Percentiles rank a stretch among this genome's conserved stretches.
phyloP scores from a whole-genome alignment of 2,113 vertebrate genomes.

The Sander vitreus region DNA sequence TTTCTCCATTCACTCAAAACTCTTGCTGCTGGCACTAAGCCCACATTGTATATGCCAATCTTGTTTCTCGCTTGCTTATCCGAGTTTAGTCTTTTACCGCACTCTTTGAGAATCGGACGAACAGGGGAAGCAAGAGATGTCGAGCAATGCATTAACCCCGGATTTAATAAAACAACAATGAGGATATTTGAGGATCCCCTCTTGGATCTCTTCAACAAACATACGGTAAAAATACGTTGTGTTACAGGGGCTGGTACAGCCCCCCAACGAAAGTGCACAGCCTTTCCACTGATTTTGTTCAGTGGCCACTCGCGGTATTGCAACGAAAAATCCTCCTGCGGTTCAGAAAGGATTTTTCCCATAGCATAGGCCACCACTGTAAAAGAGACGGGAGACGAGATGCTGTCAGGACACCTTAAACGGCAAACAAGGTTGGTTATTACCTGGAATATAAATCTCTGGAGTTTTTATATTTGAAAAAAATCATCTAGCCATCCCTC shows the following conservation, averaged over 20 bases:
- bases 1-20: conserved; percentile 52
- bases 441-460: no score
- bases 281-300: no score
- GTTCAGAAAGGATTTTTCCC: no score
- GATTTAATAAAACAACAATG: conserved; percentile 32
- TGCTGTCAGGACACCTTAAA: no score
- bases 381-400: no score
- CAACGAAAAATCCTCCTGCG: no score
- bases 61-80: neutral
- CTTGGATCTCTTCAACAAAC: neutral
- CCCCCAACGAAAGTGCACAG: no score
- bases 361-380: no score
- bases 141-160: neutral
- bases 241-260: neutral
- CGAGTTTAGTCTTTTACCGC: neutral
- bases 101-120: neutral
- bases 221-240: neutral
- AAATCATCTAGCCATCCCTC: no score
- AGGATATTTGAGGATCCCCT: conserved; percentile 15
- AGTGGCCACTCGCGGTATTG: no score
- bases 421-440: no score
- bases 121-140: conserved; percentile 12
- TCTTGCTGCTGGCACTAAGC: conserved; percentile 45
- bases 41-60: conserved; percentile 33
- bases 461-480: no score